A percentile compares a stretch with the other conserved stretches of the same genome.
These are phyloP conservation scores for Tuta absoluta DNA, from an alignment of 2,888 invertebrate genomes.

Conservation along the genomic window DNA sequence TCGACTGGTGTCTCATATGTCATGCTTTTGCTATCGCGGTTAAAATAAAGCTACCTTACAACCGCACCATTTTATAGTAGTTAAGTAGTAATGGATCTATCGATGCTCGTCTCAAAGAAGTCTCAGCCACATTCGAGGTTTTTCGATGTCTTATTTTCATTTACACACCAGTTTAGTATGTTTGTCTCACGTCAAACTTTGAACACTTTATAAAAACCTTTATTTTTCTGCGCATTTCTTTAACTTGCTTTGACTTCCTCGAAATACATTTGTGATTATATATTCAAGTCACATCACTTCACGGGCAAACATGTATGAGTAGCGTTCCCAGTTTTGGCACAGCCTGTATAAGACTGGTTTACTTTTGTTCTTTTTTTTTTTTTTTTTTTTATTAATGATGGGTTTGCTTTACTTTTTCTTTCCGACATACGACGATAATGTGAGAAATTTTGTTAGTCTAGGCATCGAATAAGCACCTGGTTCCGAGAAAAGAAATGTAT, in stretches of 20 bases:
- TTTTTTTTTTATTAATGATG: no score
- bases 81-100: no score
- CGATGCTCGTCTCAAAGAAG: no score
- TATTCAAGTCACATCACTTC: not conserved
- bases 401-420: no score
- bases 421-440: not conserved
- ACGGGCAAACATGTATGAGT: not conserved
- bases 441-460: not conserved
- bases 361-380: slow-evolving; percentile 2
- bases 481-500: no score
- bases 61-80: no score
- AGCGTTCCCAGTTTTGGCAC: not conserved
- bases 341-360: not conserved
- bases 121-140: no score
- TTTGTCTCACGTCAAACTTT: not conserved
- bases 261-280: not conserved
- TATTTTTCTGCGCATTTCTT: not conserved
- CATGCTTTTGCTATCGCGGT: no score
- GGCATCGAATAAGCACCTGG: not conserved
- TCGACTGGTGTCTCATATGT: no score
- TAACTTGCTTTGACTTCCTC: not conserved
- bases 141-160: no score
- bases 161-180: no score
- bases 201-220: not conserved
- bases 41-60: no score